Conservation (phyloP, 2,797 vertebrate genomes). For the Danio tinwini region DNA sequence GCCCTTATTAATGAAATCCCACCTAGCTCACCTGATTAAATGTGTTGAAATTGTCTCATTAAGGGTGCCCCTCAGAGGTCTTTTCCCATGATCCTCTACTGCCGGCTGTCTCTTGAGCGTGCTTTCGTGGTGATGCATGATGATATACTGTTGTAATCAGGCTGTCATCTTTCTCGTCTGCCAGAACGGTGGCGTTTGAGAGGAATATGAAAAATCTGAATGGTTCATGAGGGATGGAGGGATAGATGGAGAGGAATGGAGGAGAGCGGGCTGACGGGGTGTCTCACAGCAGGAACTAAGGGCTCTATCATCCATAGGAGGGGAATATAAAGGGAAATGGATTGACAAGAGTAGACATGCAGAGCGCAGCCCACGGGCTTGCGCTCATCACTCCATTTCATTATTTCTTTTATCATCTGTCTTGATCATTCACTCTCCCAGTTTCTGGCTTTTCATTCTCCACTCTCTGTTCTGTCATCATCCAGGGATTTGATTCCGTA, state of each 20-base stretch:
- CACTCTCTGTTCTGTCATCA: not conserved
- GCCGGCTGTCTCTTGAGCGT: not conserved
- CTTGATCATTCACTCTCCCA: conserved; percentile 7
- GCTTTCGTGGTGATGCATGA: conserved; percentile 1
- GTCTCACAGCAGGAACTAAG: conserved; percentile 25
- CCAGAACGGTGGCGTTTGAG: not conserved
- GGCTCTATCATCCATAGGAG: conserved; percentile 8
- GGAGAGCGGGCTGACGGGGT: not conserved
- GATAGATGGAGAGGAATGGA: not conserved
- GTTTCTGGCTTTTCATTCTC: not conserved
- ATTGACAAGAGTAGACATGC: conserved; percentile 23
- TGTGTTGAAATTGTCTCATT: not conserved
- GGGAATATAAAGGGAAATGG: conserved; percentile 14
- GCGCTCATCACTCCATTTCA: not conserved
- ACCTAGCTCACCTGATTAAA: not conserved
- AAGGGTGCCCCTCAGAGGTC: not conserved
- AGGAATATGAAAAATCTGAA: conserved; percentile 49
- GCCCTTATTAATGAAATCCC: not conserved
- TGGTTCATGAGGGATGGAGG: conserved; percentile 28
- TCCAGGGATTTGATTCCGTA: not conserved
- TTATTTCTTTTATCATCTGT: conserved; percentile 12
- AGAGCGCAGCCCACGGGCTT: not conserved
- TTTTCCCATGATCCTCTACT: conserved; percentile 11
- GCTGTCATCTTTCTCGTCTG: not conserved
- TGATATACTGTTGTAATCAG: conserved; percentile 4